Evolutionary conservation across 2,888 invertebrate genomes (phyloP), one percentile per base, ranked within the genome.

Genomic region (Heteropelma amictum): DNA sequence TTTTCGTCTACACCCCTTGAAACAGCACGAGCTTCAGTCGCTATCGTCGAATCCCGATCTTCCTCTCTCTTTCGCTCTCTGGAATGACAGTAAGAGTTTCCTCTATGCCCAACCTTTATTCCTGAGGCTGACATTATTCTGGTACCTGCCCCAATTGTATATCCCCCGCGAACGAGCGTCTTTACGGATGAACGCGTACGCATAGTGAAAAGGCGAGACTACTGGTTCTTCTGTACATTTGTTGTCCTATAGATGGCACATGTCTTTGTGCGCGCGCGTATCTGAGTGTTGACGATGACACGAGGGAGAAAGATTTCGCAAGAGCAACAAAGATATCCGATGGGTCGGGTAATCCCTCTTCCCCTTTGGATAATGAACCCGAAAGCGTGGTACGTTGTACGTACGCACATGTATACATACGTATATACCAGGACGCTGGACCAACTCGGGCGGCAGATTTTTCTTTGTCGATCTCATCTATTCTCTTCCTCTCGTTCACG

Each of bases 121-220:
- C 80, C 81, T 60, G 72, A 65, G 74, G 61, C 47, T 40, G 76
- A 64, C 70, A 45, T 60, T 51, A 63, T 26, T 33, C 42, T 33
- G 75, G 71, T 75, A 75, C 75, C 75, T 75, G 75, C 75, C 71
- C 71, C 75, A 58, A 68, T 68, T 76, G 38, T 40, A 30, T 79
- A 79, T 81, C 81, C 82, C 83, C 77, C 74, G 65, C 72, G 61
- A 45, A 71, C 79, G 81, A 82, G 80, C 81, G 83, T 87, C 86
- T 84, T 87, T 84, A 82, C 86, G 76, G 81, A 58, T 82, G 85
- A 84, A 88, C 88, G 87, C 88, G 80, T 75, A 21, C 74, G 72
- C 72, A 85, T 82, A 88, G 87, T 87, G 80, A 81, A 81, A 83
- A 56, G 23, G 68, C 75, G 67, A 71, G 67, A 71, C 71, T 45